Conservation (phyloP, 2,888 invertebrate species). For the Meteorus cinctellus region DNA sequence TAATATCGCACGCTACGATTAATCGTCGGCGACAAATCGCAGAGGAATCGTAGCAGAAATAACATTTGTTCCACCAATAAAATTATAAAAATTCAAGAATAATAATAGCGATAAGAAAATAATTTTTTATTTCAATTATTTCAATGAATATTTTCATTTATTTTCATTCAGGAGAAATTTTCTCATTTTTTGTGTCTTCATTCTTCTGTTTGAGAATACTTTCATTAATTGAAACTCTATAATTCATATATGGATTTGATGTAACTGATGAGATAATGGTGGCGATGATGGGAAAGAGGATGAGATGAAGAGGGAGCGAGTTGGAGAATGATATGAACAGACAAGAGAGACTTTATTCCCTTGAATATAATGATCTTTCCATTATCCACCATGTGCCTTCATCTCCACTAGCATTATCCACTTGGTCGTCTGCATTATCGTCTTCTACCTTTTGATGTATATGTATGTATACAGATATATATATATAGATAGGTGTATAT, state of each 20-base stretch:
- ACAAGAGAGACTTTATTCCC: slow-evolving; percentile 68
- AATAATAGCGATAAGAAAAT: not conserved
- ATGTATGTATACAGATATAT: not conserved
- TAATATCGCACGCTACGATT: slow-evolving; percentile 46
- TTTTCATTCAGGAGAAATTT: not conserved
- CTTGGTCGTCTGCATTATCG: slow-evolving; percentile 70
- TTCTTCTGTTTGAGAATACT: slow-evolving; percentile 43
- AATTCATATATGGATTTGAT: not conserved
- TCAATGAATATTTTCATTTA: not conserved
- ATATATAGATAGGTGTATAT: not conserved
- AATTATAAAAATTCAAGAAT: not conserved
- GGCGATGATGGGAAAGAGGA: not conserved
- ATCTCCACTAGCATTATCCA: slow-evolving; percentile 67
- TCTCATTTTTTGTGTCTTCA: slow-evolving; percentile 5
- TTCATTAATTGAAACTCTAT: not conserved
- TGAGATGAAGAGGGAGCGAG: slow-evolving; percentile 21
- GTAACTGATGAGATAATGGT: slow-evolving; percentile 8
- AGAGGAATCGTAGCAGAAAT: slow-evolving; percentile 43
- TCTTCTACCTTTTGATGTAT: slow-evolving; percentile 48
- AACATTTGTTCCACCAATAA: not conserved
- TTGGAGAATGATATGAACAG: slow-evolving; percentile 44
- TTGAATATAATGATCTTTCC: slow-evolving; percentile 70
- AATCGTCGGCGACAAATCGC: slow-evolving; percentile 53
- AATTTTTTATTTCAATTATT: not conserved
- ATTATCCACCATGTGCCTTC: slow-evolving; percentile 63